A percentile compares a stretch with the other conserved stretches of the same genome.
Evolutionary conservation across 2,888 invertebrate genomes (phyloP).

Genomic region (Megastigmus dorsalis): DNA sequence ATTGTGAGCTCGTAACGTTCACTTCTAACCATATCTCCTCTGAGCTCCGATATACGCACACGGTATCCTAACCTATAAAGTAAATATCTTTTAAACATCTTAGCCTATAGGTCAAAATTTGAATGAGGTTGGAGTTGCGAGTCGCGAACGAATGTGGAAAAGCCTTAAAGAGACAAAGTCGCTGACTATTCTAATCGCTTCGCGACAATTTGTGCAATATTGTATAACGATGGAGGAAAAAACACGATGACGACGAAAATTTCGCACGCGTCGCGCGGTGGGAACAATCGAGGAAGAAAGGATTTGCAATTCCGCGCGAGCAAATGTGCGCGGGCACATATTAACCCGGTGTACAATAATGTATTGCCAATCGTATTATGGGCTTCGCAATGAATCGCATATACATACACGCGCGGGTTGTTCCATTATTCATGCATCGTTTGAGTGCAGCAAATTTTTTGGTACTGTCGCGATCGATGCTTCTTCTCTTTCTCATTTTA

Average conservation of each 20-base stretch:
- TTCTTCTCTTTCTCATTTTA: too few species aligned
- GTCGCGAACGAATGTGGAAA: background rate
- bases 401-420: too few species aligned
- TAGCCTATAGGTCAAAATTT: too few species aligned
- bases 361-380: constrained; percentile 7
- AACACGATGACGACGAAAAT: too few species aligned
- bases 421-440: constrained; percentile 39
- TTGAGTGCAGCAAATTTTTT: constrained; percentile 31
- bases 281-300: constrained; percentile 8
- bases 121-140: too few species aligned
- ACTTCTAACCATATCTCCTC: background rate
- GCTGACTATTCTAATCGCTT: background rate
- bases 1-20: background rate
- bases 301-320: constrained; percentile 33
- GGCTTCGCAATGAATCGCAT: too few species aligned
- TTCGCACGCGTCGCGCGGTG: constrained; percentile 11
- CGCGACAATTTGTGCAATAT: too few species aligned
- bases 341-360: background rate
- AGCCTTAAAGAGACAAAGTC: too few species aligned
- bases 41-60: background rate
- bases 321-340: background rate
- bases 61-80: too few species aligned
- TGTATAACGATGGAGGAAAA: background rate
- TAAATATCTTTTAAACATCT: too few species aligned
- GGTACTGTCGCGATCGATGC: background rate